Percentiles rank a stretch among this genome's conserved stretches.
These are phyloP conservation scores for Hemithea aestivaria DNA, from an alignment of 2,888 invertebrate species.

Conservation along the genomic window DNA sequence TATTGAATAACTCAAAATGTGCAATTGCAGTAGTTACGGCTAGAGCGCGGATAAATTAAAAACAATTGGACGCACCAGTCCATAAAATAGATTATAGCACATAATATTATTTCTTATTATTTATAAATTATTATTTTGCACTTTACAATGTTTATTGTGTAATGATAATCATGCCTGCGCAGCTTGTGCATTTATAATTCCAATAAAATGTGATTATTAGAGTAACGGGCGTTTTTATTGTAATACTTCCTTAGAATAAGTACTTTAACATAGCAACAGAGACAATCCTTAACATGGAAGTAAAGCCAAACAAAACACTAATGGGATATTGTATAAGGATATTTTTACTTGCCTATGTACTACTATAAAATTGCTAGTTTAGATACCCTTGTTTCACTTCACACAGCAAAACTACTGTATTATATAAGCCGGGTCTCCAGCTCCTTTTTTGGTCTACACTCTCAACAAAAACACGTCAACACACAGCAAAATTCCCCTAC, in stretches of 20 bases:
- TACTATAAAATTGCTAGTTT: no score
- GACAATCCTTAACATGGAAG: no score
- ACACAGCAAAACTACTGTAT: no score
- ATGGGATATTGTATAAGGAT: no score
- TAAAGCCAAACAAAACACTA: no score
- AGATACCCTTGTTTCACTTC: no score
- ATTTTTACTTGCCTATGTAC: no score
- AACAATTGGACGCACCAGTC: conserved; percentile 69
- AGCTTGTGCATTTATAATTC: conserved; percentile 75
- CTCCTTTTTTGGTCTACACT: no score
- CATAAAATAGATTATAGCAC: conserved; percentile 61
- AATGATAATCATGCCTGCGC: conserved; percentile 63
- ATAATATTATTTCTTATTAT: conserved; percentile 44
- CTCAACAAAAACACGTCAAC: no score
- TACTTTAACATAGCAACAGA: no score
- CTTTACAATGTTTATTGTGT: conserved; percentile 68
- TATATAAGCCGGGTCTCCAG: no score
- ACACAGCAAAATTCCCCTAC: no score
- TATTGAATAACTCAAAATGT: conserved; percentile 27
- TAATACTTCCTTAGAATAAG: background rate
- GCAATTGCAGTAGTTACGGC: conserved; percentile 37
- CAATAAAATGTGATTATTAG: conserved; percentile 76
- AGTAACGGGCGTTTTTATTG: conserved; percentile 38
- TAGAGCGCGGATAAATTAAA: conserved; percentile 27
- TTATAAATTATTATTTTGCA: conserved; percentile 69